Conservation (phyloP, 2,888 invertebrate species). For the Caenorhabditis uteleia region DNA sequence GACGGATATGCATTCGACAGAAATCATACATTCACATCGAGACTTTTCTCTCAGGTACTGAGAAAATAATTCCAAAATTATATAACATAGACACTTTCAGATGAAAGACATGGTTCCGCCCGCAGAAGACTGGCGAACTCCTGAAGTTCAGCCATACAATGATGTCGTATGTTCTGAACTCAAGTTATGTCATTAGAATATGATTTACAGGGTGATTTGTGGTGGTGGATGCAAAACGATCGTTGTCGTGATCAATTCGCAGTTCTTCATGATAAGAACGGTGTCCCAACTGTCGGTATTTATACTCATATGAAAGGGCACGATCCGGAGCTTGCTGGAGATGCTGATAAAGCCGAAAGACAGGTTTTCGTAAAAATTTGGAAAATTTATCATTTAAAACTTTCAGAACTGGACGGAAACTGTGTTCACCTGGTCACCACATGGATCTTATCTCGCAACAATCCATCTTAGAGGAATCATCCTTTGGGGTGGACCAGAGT, state of each 20-base stretch:
- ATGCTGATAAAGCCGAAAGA: conserved; percentile 38
- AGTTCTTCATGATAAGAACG: conserved; percentile 82
- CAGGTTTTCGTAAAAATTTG: conserved; percentile 25
- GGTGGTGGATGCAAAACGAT: conserved; percentile 88
- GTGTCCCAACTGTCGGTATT: conserved; percentile 44
- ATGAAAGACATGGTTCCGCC: conserved; percentile 81
- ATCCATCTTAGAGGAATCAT: conserved; percentile 93
- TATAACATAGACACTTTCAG: conserved; percentile 15
- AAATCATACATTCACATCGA: conserved; percentile 87
- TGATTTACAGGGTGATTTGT: conserved; percentile 80
- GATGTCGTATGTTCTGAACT: conserved; percentile 71
- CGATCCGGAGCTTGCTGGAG: conserved; percentile 49
- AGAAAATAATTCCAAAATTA: conserved; percentile 77
- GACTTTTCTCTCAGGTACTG: conserved; percentile 83
- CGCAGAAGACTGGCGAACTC: conserved; percentile 90
- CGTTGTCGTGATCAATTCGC: conserved; percentile 96
- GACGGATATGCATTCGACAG: conserved; percentile 95
- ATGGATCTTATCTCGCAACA: conserved; percentile 93
- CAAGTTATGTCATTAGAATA: not conserved
- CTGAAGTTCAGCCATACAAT: conserved; percentile 85
- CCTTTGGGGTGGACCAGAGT: conserved; percentile 94
- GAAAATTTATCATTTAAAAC: not conserved
- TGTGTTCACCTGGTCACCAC: conserved; percentile 94
- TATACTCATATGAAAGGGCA: conserved; percentile 55
- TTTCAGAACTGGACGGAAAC: conserved; percentile 90